These are phyloP conservation scores for Gryllus longicercus DNA, from an alignment of 2,888 invertebrate genomes.

Conservation along the genomic window DNA sequence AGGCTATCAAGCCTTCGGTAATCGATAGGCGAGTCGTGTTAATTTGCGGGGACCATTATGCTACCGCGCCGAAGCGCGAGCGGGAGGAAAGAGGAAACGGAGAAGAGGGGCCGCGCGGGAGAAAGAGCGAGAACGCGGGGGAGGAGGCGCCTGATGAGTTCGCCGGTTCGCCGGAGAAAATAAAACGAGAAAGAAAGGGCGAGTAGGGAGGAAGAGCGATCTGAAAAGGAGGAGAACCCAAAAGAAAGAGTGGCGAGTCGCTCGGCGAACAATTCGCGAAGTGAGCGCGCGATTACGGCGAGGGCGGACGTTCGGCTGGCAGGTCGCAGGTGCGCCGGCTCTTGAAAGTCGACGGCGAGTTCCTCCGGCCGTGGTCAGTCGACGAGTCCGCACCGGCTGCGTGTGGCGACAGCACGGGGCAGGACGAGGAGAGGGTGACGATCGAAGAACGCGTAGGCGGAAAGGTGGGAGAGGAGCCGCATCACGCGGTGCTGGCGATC, in stretches of 20 bases:
- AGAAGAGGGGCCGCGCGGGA: neutral
- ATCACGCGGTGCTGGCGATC: neutral
- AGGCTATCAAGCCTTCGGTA: neutral
- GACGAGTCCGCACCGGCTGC: too few relatives aligned
- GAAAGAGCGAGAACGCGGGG: too few relatives aligned
- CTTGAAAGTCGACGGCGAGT: neutral
- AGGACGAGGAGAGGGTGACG: neutral
- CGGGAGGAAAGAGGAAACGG: neutral
- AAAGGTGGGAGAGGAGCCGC: neutral
- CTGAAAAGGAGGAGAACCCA: neutral
- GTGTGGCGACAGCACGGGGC: neutral
- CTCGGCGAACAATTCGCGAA: neutral
- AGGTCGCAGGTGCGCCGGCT: neutral
- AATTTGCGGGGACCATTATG: neutral
- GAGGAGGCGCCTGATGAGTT: too few relatives aligned
- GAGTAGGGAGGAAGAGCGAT: neutral
- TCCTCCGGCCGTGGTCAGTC: too few relatives aligned
- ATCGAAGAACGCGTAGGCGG: neutral
- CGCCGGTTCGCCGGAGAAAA: neutral
- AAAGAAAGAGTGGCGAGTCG: neutral
- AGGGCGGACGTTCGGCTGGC: neutral
- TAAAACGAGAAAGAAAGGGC: neutral
- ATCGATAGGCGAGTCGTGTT: constrained; percentile 9
- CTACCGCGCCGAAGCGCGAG: neutral
- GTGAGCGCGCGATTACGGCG: neutral